These are phyloP conservation scores for Hippocampus comes DNA, from an alignment of 2,113 vertebrate species.

Conservation along the genomic window DNA sequence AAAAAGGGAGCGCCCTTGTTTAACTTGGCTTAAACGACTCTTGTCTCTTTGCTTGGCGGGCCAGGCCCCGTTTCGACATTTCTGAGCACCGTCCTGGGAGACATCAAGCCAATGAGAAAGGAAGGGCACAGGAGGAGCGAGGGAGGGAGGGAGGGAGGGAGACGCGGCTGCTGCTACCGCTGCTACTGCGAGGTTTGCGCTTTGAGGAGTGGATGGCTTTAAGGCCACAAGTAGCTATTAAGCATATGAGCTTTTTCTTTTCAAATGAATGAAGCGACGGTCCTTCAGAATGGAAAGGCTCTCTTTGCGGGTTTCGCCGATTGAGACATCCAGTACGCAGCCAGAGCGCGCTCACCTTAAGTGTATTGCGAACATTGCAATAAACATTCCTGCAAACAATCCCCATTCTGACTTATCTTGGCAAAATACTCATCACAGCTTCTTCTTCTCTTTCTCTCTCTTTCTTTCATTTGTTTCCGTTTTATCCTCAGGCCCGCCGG, in stretches of 20 bases:
- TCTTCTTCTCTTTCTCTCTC: background rate
- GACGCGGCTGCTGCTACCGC: slow-evolving; percentile 5
- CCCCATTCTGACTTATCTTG: background rate
- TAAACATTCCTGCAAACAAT: slow-evolving; percentile 15
- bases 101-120: slow-evolving; percentile 68
- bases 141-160: slow-evolving; percentile 11
- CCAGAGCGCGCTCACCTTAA: slow-evolving; percentile 35
- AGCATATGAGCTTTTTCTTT: slow-evolving; percentile 65
- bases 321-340: slow-evolving; percentile 59
- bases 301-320: slow-evolving; percentile 56
- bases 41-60: slow-evolving; percentile 62
- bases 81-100: slow-evolving; percentile 73
- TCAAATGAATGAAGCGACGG: slow-evolving; percentile 64
- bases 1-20: slow-evolving; percentile 74
- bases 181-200: slow-evolving; percentile 41
- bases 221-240: slow-evolving; percentile 63
- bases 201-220: slow-evolving; percentile 44
- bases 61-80: slow-evolving; percentile 70
- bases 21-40: slow-evolving; percentile 73
- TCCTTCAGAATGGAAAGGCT: slow-evolving; percentile 65
- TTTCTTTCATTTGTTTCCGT: slow-evolving; percentile 19
- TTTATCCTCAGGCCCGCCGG: slow-evolving; percentile 20
- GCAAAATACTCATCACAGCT: slow-evolving; percentile 4
- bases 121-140: slow-evolving; percentile 55
- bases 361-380: background rate